Conservation (phyloP, 2,797 vertebrate genomes). For the Protonibea diacanthus region DNA sequence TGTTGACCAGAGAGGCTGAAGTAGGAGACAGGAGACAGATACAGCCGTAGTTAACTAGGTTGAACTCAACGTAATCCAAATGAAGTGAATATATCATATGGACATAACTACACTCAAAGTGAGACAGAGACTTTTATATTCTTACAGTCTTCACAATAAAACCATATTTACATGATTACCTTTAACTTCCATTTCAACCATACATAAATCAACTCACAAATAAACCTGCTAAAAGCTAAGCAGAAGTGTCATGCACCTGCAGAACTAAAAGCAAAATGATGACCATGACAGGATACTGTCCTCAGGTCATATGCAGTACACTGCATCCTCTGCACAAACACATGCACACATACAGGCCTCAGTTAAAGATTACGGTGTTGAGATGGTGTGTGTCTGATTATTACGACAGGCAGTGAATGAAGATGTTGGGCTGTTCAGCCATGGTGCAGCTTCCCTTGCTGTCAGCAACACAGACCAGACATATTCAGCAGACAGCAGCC, state of each 20-base stretch:
- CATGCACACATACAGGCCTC: constrained; percentile 27
- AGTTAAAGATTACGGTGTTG: constrained; percentile 40
- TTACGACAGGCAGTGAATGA: constrained; percentile 68
- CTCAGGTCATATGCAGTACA: constrained; percentile 36
- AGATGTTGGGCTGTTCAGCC: constrained; percentile 66
- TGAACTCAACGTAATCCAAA: too few species aligned
- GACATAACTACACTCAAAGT: too few species aligned
- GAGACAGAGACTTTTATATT: too few species aligned
- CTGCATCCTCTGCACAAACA: constrained; percentile 12
- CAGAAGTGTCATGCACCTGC: constrained; percentile 52
- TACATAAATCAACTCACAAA: too few species aligned
- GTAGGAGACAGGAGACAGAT: too few species aligned
- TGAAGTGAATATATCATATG: too few species aligned
- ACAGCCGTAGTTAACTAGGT: too few species aligned
- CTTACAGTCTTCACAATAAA: too few species aligned
- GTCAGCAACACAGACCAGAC: constrained; percentile 46
- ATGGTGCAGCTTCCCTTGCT: constrained; percentile 47
- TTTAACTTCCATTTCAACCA: too few species aligned
- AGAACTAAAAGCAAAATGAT: constrained; percentile 57
- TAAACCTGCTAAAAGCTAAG: constrained; percentile 30
- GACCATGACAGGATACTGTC: constrained; percentile 60
- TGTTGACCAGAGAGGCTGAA: too few species aligned
- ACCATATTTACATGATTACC: too few species aligned
- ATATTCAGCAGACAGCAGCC: constrained; percentile 15
- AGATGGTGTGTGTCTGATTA: constrained; percentile 61